Evolutionary conservation across 2,888 invertebrate species (phyloP), one percentile per base, ranked within the genome.

Genomic region (Criorhina ranunculi): DNA sequence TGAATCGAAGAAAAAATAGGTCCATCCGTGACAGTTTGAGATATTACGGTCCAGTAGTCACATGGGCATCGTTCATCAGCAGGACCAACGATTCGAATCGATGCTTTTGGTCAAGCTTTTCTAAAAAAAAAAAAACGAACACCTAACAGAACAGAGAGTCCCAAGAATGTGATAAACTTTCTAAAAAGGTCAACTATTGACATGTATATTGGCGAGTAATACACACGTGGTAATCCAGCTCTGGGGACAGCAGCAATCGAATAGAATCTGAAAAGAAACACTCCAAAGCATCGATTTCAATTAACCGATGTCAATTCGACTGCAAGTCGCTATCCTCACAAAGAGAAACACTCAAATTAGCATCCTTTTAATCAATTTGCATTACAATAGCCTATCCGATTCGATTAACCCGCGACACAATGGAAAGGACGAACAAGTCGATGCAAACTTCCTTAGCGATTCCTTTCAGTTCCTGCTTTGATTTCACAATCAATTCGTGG

Each of bases 1-100:
- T 49, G 79, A 87, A 81, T 87, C 79, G 72, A 85, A 86, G 82
- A 81, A 87, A 81, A 87, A 79, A 75, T 86, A 85, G 49, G 24
- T 57, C 44, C 67, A 62, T 86, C 59, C 85, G 82, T 87, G 88
- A 87, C 87, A 87, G 87, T 86, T 87, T 88, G 87, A 88, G 87
- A 88, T 88, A 88, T 88, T 79, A 87, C 87, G 87, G 88, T 88
- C 86, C 87, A 80, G 73, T 69, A 83, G 86, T 82, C 88, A 87
- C 87, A 80, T 86, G 88, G 88, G 88, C 76, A 79, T 81, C 82
- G 87, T 88, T 44, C 83, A 88, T 88, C 88, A 87, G 78, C 88
- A 87, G 78, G 49, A 53, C 72, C 80, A 85, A 69, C 76, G 81
- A 86, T 72, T 80, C 73, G 77, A 83, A 70, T 83, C 73, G 72